Percentiles rank a stretch among this genome's conserved stretches.
Conservation (phyloP, 2,113 vertebrate species). For the Calidris pugnax region DNA sequence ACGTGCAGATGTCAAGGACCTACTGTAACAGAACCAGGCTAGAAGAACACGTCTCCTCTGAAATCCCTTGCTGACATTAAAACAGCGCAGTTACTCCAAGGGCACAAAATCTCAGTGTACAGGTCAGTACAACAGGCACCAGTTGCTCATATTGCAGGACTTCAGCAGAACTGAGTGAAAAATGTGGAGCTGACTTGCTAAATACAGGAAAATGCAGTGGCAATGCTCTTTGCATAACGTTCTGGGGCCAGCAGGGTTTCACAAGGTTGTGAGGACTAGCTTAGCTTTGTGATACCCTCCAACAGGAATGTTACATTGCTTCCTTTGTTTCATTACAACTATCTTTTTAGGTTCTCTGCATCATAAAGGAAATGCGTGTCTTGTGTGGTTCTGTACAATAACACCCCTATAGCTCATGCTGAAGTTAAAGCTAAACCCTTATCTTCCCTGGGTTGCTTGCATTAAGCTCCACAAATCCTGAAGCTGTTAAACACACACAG, state of each 20-base stretch:
- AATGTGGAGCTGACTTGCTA: background rate
- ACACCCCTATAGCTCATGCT: background rate
- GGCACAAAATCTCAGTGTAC: background rate
- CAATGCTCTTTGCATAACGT: accelerated
- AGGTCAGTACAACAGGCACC: background rate
- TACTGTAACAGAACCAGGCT: background rate
- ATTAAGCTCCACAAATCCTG: background rate
- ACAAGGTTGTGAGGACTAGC: background rate
- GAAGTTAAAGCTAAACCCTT: background rate
- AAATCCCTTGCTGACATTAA: background rate
- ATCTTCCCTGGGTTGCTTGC: background rate
- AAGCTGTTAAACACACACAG: background rate
- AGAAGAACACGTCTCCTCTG: background rate
- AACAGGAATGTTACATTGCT: background rate
- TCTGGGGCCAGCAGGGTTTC: background rate
- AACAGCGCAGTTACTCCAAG: background rate
- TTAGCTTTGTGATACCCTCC: background rate
- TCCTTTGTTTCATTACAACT: background rate
- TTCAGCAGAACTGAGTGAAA: background rate
- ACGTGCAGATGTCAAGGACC: background rate
- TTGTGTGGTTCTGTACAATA: background rate
- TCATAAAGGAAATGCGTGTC: background rate
- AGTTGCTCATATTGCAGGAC: background rate
- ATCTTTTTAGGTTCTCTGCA: background rate
- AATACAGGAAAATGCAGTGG: background rate